These are phyloP conservation scores for Noctua janthina DNA, from an alignment of 2,888 invertebrate genomes.

Conservation along the genomic window DNA sequence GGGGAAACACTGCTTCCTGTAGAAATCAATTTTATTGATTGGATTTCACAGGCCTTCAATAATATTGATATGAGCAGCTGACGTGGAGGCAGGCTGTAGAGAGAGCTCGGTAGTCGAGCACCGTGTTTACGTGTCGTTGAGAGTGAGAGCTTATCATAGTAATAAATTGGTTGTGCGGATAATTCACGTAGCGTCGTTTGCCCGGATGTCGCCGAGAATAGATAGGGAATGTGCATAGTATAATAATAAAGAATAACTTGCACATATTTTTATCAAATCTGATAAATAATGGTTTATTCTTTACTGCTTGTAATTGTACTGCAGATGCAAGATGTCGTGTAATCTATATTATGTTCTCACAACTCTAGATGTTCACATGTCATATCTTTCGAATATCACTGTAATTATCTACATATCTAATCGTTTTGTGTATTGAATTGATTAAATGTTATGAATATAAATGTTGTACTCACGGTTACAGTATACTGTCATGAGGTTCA, in stretches of 20 bases:
- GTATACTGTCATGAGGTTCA: constrained; percentile 87
- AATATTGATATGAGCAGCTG: constrained; percentile 42
- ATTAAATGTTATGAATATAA: constrained; percentile 87
- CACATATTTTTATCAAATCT: constrained; percentile 59
- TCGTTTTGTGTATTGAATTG: constrained; percentile 88
- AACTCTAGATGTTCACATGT: constrained; percentile 74
- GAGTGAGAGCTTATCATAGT: constrained; percentile 65
- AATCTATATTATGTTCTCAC: constrained; percentile 61
- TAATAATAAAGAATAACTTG: constrained; percentile 52
- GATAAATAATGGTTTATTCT: constrained; percentile 51
- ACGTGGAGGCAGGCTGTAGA: constrained; percentile 24
- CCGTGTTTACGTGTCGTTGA: constrained; percentile 42
- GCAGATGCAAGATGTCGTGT: constrained; percentile 55
- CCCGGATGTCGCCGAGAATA: constrained; percentile 63
- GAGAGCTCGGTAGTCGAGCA: constrained; percentile 7
- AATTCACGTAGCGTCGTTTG: constrained; percentile 53
- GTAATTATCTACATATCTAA: constrained; percentile 89
- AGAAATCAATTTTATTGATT: constrained; percentile 64
- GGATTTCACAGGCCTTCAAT: constrained; percentile 60
- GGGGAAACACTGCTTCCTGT: constrained; percentile 48
- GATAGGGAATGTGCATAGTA: constrained; percentile 59
- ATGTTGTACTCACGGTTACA: constrained; percentile 89
- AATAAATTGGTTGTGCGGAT: constrained; percentile 69
- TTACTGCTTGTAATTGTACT: constrained; percentile 57
- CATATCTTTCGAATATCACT: constrained; percentile 88